Conservation (phyloP, 1,140 invertebrate species). For the Philotrypesis tridentata region DNA sequence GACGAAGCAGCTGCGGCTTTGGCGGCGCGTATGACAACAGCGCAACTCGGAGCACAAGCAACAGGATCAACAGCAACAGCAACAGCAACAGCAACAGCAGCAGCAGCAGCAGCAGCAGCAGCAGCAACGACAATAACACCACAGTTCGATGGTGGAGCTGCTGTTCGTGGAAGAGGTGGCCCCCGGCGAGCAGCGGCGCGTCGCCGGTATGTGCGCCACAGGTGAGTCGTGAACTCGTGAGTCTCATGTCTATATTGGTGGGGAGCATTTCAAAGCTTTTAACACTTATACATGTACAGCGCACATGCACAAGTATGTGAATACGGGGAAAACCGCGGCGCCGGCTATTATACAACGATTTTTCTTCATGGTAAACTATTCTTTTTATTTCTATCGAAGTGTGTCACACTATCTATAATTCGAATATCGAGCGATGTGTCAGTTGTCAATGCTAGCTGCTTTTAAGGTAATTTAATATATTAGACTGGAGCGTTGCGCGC, state of each 20-base stretch:
- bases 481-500: background rate
- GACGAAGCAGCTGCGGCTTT: background rate
- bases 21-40: conserved; percentile 10
- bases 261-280: too few relatives aligned
- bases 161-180: background rate
- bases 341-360: background rate
- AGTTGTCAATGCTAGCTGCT: background rate
- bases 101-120: background rate
- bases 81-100: too few relatives aligned
- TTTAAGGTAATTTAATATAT: background rate
- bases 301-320: background rate
- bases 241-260: too few relatives aligned
- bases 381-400: too few relatives aligned
- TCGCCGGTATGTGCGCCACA: background rate
- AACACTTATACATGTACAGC: too few relatives aligned
- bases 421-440: background rate
- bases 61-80: background rate
- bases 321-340: background rate
- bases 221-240: background rate
- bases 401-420: background rate
- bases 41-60: background rate
- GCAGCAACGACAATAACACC: background rate
- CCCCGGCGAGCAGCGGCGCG: background rate
- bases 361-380: too few relatives aligned
- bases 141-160: conserved; percentile 16